A percentile compares a stretch with the other conserved stretches of the same genome.
Evolutionary conservation across 2,797 vertebrate genomes (phyloP).

Genomic region (Coluber constrictor): DNA sequence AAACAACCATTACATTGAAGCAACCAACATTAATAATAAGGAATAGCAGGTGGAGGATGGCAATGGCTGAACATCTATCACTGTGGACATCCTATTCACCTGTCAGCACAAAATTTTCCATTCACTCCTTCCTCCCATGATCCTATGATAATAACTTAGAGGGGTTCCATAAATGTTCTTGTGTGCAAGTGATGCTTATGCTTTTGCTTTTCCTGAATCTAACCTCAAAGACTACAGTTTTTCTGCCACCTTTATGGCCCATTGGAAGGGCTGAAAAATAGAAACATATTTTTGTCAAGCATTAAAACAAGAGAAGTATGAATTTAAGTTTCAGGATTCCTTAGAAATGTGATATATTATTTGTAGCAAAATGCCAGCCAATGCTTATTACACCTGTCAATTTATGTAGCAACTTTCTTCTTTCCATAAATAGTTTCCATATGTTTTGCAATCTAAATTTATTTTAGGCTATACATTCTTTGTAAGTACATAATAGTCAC

Average conservation of each 20-base stretch:
- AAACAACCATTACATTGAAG: background rate
- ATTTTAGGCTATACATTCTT: background rate
- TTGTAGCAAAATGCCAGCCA: background rate
- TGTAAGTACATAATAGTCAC: background rate
- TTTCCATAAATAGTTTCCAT: background rate
- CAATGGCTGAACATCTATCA: background rate
- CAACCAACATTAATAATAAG: background rate
- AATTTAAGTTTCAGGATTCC: background rate
- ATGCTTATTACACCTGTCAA: background rate
- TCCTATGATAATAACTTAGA: background rate
- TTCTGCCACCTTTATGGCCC: background rate
- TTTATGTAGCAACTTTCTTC: conserved; percentile 30
- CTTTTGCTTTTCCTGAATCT: background rate
- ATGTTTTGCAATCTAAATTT: background rate
- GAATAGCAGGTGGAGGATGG: background rate
- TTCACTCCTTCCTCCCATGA: background rate
- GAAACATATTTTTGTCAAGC: background rate
- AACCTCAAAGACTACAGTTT: background rate
- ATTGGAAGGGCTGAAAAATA: background rate
- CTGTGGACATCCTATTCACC: background rate
- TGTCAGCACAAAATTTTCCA: background rate
- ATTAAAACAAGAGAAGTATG: background rate
- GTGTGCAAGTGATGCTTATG: background rate
- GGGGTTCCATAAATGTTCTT: background rate
- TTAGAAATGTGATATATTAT: conserved; percentile 4